Base-by-base conservation (phyloP, 2,888 invertebrate species). In the Punctoribates punctum region DNA sequence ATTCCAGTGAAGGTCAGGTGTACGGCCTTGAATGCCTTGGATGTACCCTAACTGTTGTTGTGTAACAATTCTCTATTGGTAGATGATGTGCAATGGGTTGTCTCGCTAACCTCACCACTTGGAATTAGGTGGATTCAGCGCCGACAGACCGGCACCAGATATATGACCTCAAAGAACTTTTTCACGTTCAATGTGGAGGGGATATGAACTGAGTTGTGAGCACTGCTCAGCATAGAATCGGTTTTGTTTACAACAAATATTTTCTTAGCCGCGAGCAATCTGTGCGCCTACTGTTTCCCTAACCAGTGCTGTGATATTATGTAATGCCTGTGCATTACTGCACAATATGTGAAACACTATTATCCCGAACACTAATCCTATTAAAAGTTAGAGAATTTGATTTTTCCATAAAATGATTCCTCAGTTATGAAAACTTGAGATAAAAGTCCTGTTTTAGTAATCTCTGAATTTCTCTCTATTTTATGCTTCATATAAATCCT, bases 141-240 rank as follows among this genome's bases (percentile, higher is more conserved):
- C 70, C 70, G 70, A 70, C 70, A 70, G 46, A 46, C 70, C 70
- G 70, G 70, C 70, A 70, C 70, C 70, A 42, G 70, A 70, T 70
- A 23, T 70, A 70, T 70, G 70, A 70, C 70, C 70, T 70, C 70
- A 70, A 70, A 70, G 70, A 70, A 70, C 70, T 42, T 20, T 65
- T 70, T 70, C 15, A 70, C 38, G 70, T 70, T 70, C 34, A 65
- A 57, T 57, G 15, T 62, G 62, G 23, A 20, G 8, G n/a, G 23
- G 54, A 20, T 54, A 34, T 34, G 62, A 62, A 62, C 62, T 62
- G 34, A 70, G 42, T 20, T 29, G 27, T 62, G 20, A 65, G 65
- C 65, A 27, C 25, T 34, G 3, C 4, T 34, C 4, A 34, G 34
- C 34, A 34, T 65, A 23, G 65, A 65, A 65, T 65, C 27, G 65